Evolutionary conservation across 2,888 invertebrate species (phyloP).

Genomic region (Hedychridium roseum): DNA sequence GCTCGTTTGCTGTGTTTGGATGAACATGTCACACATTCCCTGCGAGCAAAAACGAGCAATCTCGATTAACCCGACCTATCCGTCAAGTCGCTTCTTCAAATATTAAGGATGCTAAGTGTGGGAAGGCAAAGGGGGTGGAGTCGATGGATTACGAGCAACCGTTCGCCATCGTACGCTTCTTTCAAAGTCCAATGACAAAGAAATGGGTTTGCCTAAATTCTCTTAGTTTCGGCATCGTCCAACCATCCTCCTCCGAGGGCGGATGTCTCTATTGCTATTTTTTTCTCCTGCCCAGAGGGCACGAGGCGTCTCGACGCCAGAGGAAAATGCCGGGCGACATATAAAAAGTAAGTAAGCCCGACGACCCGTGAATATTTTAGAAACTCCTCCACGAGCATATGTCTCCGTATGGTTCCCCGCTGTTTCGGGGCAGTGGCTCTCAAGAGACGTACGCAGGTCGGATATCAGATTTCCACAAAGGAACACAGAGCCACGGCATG

Average conservation of each 20-base stretch:
- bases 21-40: conserved; percentile 91
- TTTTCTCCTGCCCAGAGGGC: no score
- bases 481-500: no score
- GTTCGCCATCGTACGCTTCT: no score
- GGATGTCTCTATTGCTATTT: no score
- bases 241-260: no score
- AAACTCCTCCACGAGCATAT: conserved; percentile 16
- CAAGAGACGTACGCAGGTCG: conserved; percentile 15
- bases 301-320: conserved; percentile 6
- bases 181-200: background rate
- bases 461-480: conserved; percentile 13
- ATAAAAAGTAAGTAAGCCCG: conserved; percentile 24
- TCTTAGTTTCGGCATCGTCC: no score
- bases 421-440: conserved; percentile 33
- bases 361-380: conserved; percentile 35
- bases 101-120: background rate
- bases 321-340: conserved; percentile 6
- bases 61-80: background rate
- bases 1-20: conserved; percentile 72
- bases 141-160: background rate
- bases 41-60: conserved; percentile 59
- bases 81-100: background rate
- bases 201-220: background rate
- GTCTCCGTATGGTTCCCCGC: conserved; percentile 26
- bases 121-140: background rate